Conservation (phyloP, 2,888 invertebrate genomes). For the Tetranychus piercei region DNA sequence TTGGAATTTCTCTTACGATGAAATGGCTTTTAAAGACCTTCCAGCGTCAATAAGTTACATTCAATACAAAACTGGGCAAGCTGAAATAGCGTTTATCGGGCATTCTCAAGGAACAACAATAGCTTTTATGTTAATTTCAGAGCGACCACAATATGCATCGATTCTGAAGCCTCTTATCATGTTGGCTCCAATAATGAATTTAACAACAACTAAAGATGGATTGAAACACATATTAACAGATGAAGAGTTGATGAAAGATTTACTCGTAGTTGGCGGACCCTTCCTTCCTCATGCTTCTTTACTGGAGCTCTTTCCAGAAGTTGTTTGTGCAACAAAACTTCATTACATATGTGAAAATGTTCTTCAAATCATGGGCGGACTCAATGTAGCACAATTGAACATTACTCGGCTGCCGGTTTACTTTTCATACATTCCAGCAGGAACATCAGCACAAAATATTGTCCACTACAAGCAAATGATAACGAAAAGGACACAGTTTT, state of each 20-base stretch:
- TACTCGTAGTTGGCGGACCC: not conserved
- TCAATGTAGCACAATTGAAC: not conserved
- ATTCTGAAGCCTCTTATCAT: not conserved
- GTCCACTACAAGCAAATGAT: not conserved
- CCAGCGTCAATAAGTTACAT: not conserved
- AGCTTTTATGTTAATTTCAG: not conserved
- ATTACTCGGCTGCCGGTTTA: conserved; percentile 1
- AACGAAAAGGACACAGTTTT: not conserved
- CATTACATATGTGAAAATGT: conserved; percentile 6
- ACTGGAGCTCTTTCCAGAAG: not conserved
- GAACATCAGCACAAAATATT: conserved; percentile 1
- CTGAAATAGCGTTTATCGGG: not conserved
- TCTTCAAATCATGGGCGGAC: not conserved
- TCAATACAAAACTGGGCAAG: not conserved
- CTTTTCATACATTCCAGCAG: conserved; percentile 4
- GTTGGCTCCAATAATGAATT: not conserved
- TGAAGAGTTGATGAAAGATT: not conserved
- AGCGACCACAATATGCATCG: not conserved
- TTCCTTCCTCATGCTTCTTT: conserved; percentile 1
- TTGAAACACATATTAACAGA: not conserved
- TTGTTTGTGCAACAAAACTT: not conserved
- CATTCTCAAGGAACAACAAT: not conserved
- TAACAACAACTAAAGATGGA: not conserved
- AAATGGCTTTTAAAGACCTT: not conserved
- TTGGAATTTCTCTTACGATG: not conserved